Conservation (phyloP, 2,113 vertebrate genomes). For the Salminus brasiliensis region DNA sequence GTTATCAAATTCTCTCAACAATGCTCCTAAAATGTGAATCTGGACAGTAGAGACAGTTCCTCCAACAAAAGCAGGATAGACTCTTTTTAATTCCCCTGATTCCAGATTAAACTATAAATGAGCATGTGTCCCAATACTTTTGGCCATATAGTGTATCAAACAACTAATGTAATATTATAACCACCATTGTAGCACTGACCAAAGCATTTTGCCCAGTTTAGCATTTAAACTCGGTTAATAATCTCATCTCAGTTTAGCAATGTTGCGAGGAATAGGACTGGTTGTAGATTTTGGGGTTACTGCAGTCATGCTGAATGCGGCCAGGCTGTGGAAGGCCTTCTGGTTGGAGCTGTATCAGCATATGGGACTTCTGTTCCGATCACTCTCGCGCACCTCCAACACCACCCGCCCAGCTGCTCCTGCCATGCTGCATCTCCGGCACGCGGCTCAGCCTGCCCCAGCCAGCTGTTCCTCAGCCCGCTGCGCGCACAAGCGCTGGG, state of each 20-base stretch:
- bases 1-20: too few species aligned
- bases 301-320: constrained; percentile 43
- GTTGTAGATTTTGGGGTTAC: neutral
- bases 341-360: constrained; percentile 54
- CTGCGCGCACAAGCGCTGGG: neutral
- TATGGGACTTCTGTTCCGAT: constrained; percentile 61
- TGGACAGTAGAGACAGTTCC: too few species aligned
- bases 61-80: too few species aligned
- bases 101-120: too few species aligned
- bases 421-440: constrained; percentile 54
- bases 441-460: constrained; percentile 41
- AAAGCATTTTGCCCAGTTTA: too few species aligned
- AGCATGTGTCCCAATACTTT: too few species aligned
- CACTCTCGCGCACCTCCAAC: constrained; percentile 55
- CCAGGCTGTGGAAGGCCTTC: constrained; percentile 46
- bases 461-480: constrained; percentile 53
- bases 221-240: neutral
- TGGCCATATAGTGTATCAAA: too few species aligned
- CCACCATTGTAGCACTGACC: too few species aligned
- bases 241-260: neutral
- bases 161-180: too few species aligned
- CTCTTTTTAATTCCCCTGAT: too few species aligned
- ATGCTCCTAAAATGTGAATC: too few species aligned
- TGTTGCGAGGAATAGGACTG: neutral
- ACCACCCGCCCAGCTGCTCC: constrained; percentile 57